Base-by-base conservation (phyloP, 1,140 invertebrate species). In the Penaeus vannamei region DNA sequence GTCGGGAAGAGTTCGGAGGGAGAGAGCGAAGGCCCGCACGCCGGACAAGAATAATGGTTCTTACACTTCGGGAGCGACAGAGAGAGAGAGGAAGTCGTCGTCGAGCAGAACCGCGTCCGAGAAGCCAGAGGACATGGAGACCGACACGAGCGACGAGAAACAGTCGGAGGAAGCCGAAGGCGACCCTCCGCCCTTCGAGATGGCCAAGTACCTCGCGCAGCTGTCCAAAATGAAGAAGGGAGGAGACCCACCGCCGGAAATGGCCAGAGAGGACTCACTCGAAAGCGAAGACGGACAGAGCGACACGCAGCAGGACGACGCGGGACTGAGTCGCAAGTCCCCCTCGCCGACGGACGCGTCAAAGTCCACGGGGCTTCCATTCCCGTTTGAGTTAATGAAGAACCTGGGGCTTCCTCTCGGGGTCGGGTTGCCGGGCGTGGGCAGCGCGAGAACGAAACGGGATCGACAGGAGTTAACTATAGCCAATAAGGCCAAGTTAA, bases 171-270 rank as follows among this genome's bases (percentile, higher is more conserved):
- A 61, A 46, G 29, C 20, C 46, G 53, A 86, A 14, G 85, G 77
- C 26, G 85, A 86, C 23, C 85, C 76, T 26, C 85, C 85, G 22
- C 77, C 85, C 4, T 86, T 86, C 32, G 85, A 86, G 26, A 86
- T 86, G 85, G 77, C 85, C 14, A 86, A 86, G 53, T 86, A 86
- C 46, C 59, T 86, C 36, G 85, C 76, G 26, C 59, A 86, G 85
- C 62, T 86, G 76, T 80, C 85, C 10, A 80, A 80, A 29, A 79
- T 62, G n/a, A 85, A n/a, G 14, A 76, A n/a, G 14, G 69, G 62
- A 14, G 53, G 81, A 14, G 62, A n/a, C 22, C 22, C 36, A n/a
- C 23, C 59, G 23, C 20, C 20, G 7, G 69, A 59, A 42, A 64
- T 26, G n/a, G 61, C 53, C 17, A 53, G 14, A 10, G 10, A 61